Evolutionary conservation across 2,888 invertebrate species (phyloP), one percentile per base, ranked within the genome.

Genomic region (Carcina quercana): DNA sequence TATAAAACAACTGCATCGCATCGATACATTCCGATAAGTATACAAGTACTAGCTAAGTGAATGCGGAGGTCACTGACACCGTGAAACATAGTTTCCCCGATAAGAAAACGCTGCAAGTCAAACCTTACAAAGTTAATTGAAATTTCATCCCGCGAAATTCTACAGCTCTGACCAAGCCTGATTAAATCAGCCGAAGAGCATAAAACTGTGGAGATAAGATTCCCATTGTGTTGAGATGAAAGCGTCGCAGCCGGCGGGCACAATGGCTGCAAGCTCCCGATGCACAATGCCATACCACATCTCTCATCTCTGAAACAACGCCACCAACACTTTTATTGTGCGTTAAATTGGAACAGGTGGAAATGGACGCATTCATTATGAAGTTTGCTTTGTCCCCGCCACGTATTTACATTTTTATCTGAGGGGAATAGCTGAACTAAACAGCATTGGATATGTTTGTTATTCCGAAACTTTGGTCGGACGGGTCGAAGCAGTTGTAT

Each of bases 251-350:
- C 42, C 47, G 40, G 44, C 38, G 51, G 39, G 35, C 56, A 72
- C 67, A 71, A 71, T 69, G 43, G 60, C 33, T 45, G 45, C 37
- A 53, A 57, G 60, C 58, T 54, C 53, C 50, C 59, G 53, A 64
- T 74, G 68, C 67, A 76, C 73, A 75, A 76, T 72, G 59, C 61
- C 46, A 56, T 61, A 59, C 60, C 69, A 63, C 67, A 67, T 67
- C 65, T 66, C 59, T 65, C 64, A 68, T 69, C 55, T 65, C 61
- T 64, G 59, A 67, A 75, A 74, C 76, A 70, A 64, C 54, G 64
- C 58, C 51, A 53, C 59, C 66, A 64, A 65, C 68, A 73, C 68
- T 76, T 73, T 74, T 70, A 76, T 73, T 75, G 70, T 76, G 52
- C 60, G 59, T 59, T 65, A 67, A 78, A 80, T 72, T 72, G 68